phyloP scores from a whole-genome alignment of 1,140 invertebrate species.

The Microplitis demolitor region DNA sequence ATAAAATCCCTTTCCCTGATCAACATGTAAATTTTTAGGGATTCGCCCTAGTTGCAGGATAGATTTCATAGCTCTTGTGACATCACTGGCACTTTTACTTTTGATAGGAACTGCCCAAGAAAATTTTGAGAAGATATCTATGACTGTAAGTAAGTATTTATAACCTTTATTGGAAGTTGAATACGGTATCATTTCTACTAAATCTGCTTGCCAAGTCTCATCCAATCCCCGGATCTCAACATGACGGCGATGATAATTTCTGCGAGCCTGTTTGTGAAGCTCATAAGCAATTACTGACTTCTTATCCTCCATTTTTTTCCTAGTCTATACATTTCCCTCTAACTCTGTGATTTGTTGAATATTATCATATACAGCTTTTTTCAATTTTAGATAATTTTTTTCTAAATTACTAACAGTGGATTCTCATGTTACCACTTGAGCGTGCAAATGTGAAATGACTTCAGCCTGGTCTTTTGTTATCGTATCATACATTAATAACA shows the following conservation, averaged over 20 bases:
- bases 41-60: neutral
- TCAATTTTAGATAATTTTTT: too few species aligned
- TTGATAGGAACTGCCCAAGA: constrained; percentile 27
- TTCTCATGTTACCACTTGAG: neutral
- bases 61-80: constrained; percentile 1
- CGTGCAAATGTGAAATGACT: neutral
- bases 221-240: constrained; percentile 3
- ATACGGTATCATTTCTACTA: constrained; percentile 12
- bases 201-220: neutral
- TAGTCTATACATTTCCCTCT: too few species aligned
- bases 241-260: neutral
- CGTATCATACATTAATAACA: neutral
- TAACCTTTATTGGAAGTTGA: constrained; percentile 14
- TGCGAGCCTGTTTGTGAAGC: neutral
- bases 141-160: constrained; percentile 25
- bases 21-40: constrained; percentile 22
- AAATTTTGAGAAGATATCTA: constrained; percentile 26
- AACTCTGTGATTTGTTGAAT: neutral
- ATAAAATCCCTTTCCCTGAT: constrained; percentile 20
- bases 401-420: neutral
- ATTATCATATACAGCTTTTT: too few species aligned
- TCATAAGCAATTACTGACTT: neutral
- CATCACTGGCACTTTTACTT: neutral
- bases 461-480: neutral
- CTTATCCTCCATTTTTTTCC: neutral